phyloP scores from a whole-genome alignment of 2,888 invertebrate genomes.

The Mesoligia furuncula region DNA sequence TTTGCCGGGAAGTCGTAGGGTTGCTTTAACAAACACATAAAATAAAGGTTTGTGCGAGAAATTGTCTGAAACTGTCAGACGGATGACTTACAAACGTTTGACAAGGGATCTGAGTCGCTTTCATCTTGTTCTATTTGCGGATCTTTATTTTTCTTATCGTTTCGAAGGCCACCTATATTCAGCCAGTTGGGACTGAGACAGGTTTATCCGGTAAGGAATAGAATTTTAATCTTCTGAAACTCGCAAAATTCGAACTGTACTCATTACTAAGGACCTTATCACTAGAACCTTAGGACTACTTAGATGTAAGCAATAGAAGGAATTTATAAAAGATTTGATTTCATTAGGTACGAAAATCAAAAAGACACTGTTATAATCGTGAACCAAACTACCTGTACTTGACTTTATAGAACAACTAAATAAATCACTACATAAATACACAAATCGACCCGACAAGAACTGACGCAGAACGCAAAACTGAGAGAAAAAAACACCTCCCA shows the following conservation, averaged over 20 bases:
- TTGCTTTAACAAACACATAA: slow-evolving; percentile 71
- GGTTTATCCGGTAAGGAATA: neutral
- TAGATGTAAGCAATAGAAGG: neutral
- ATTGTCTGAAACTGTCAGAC: slow-evolving; percentile 48
- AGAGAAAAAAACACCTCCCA: neutral
- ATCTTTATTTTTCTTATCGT: slow-evolving; percentile 25
- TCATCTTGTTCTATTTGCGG: slow-evolving; percentile 39
- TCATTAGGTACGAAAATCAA: neutral
- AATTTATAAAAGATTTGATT: neutral
- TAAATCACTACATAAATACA: neutral
- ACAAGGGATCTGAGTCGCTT: slow-evolving; percentile 30
- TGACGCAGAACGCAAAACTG: neutral
- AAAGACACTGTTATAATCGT: neutral
- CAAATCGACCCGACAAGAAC: neutral
- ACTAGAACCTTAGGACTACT: neutral
- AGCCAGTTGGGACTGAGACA: neutral
- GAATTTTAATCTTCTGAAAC: neutral
- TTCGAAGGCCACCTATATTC: slow-evolving; percentile 33
- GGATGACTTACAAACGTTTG: slow-evolving; percentile 53
- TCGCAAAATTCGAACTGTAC: neutral
- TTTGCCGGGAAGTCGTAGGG: slow-evolving; percentile 77
- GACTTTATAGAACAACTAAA: neutral
- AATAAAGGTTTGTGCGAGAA: slow-evolving; percentile 73
- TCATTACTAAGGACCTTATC: neutral
- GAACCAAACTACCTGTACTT: no score